Conservation (phyloP, 1,140 invertebrate species). For the Cryptotermes secundus region DNA sequence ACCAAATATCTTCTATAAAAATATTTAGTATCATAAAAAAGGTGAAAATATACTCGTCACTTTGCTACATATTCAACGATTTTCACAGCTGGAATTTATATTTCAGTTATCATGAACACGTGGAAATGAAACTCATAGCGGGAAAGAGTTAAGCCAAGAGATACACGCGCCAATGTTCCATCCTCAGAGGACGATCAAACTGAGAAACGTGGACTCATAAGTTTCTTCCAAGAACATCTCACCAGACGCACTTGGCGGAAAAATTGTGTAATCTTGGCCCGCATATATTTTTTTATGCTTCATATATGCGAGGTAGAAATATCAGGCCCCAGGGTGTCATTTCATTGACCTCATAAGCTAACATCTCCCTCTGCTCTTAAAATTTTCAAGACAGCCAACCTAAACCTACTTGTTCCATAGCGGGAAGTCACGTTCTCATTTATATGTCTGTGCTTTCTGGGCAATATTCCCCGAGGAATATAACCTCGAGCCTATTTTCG, state of each 20-base stretch:
- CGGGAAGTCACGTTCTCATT: neutral
- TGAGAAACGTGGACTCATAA: neutral
- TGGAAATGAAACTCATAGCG: no score
- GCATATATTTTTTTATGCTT: neutral
- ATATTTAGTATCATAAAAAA: no score
- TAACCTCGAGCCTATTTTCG: neutral
- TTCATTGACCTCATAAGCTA: constrained; percentile 12
- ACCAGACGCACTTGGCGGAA: neutral
- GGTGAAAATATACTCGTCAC: no score
- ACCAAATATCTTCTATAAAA: no score
- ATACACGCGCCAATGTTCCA: no score
- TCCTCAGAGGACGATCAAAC: no score
- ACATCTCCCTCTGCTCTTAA: neutral
- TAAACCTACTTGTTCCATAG: neutral
- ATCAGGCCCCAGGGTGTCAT: neutral
- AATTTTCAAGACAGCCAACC: neutral
- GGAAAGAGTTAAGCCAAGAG: no score
- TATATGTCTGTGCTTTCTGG: neutral
- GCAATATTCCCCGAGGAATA: neutral
- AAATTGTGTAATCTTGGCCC: neutral
- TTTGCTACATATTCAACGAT: no score
- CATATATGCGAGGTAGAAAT: neutral
- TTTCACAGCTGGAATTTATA: no score
- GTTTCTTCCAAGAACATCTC: neutral
- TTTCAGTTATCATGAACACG: no score